A percentile compares a stretch with the other conserved stretches of the same genome.
Conservation (phyloP, 2,888 invertebrate species). For the Leistus spinibarbis region DNA sequence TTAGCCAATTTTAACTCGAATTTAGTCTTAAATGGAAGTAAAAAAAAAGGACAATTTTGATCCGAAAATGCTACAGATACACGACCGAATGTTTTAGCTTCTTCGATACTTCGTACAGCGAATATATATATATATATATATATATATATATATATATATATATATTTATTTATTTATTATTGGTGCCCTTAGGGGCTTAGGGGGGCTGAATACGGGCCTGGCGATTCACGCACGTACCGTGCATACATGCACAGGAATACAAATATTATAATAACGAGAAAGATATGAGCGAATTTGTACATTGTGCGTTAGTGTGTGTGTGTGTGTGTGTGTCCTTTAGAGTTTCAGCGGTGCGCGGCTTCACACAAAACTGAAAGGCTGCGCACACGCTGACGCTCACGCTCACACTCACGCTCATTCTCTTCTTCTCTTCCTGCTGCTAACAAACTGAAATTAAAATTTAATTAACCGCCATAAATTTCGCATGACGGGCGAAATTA, state of each 20-base stretch:
- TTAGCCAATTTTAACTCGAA: too few relatives aligned
- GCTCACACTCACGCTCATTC: background rate
- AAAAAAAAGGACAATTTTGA: too few relatives aligned
- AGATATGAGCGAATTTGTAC: background rate
- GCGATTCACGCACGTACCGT: background rate
- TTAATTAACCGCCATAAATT: slow-evolving; percentile 58
- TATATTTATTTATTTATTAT: too few relatives aligned
- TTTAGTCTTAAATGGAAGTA: too few relatives aligned
- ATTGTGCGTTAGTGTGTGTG: background rate
- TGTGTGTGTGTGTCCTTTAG: background rate
- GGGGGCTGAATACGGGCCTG: too few relatives aligned
- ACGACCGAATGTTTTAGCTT: too few relatives aligned
- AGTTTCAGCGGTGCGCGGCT: background rate
- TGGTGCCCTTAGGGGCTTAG: too few relatives aligned
- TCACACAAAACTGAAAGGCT: slow-evolving; percentile 8
- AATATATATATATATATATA: too few relatives aligned
- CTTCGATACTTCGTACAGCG: too few relatives aligned
- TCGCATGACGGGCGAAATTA: slow-evolving; percentile 53
- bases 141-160: too few relatives aligned
- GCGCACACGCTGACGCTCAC: background rate
- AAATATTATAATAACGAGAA: background rate
- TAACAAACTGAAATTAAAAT: slow-evolving; percentile 56
- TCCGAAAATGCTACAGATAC: too few relatives aligned
- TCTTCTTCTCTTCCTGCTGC: slow-evolving; percentile 40
- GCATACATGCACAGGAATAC: background rate